These are phyloP conservation scores for Promerops cafer DNA, from an alignment of 2,113 vertebrate species.

Conservation along the genomic window DNA sequence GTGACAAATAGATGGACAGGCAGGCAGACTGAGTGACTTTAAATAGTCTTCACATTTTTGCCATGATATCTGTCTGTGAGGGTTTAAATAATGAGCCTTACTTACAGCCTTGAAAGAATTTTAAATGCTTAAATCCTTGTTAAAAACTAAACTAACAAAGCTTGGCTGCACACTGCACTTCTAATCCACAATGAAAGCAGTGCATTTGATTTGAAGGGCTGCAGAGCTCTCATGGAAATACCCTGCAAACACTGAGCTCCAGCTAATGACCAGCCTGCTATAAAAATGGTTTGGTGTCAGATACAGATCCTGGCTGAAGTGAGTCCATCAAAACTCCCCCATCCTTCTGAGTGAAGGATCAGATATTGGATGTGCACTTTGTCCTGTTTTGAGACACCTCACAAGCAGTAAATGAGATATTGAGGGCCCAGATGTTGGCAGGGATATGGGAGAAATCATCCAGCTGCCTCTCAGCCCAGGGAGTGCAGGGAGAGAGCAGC, in stretches of 20 bases:
- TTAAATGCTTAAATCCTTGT: background rate
- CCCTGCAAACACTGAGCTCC: background rate
- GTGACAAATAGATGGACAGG: background rate
- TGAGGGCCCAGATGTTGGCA: background rate
- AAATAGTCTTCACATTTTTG: background rate
- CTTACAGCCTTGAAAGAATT: slow-evolving; percentile 19
- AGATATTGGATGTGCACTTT: background rate
- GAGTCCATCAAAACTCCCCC: background rate
- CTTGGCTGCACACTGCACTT: background rate
- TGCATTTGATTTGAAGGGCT: background rate
- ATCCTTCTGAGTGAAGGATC: background rate
- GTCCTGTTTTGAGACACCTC: background rate
- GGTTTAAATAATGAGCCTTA: background rate
- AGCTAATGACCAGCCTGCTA: background rate
- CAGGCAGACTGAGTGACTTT: background rate
- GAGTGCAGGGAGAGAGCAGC: background rate
- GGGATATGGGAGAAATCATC: background rate
- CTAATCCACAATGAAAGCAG: background rate
- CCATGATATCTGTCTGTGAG: background rate
- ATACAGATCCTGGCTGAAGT: background rate
- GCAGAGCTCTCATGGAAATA: background rate
- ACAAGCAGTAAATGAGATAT: background rate
- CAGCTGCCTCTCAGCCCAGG: background rate
- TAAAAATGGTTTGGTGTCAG: background rate
- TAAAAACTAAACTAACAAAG: background rate